These are phyloP conservation scores for Polypterus senegalus DNA, from an alignment of 2,113 vertebrate species.

Conservation along the genomic window DNA sequence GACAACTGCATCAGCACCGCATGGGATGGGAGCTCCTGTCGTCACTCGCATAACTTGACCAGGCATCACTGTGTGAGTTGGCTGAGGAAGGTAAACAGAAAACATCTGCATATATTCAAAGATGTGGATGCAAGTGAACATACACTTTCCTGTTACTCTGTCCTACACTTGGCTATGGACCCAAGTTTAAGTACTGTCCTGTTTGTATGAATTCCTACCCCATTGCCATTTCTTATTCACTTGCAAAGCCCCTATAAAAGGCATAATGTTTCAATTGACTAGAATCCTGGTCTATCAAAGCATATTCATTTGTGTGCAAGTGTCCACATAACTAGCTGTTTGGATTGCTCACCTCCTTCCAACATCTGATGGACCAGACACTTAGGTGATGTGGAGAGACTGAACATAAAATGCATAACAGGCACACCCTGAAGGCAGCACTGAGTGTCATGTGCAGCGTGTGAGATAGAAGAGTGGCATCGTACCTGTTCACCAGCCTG, in stretches of 20 bases:
- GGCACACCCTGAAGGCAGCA: too few relatives aligned
- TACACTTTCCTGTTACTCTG: background rate
- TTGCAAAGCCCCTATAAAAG: too few relatives aligned
- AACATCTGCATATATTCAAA: background rate
- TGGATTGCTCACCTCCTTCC: too few relatives aligned
- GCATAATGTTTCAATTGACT: too few relatives aligned
- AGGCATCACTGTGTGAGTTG: conserved; percentile 97
- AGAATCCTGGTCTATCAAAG: too few relatives aligned
- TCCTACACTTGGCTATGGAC: background rate
- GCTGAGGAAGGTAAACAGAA: conserved; percentile 44
- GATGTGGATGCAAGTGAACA: background rate
- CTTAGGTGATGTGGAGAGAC: conserved; percentile 7
- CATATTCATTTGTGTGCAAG: too few relatives aligned
- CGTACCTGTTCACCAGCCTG: conserved; percentile 95
- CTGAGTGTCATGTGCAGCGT: background rate
- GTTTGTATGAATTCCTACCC: too few relatives aligned
- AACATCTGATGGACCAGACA: background rate
- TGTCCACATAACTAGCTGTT: too few relatives aligned
- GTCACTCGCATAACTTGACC: conserved; percentile 98
- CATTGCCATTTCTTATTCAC: too few relatives aligned
- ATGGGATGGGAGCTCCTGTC: conserved; percentile 96
- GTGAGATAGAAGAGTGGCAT: conserved; percentile 10
- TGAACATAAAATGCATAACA: conserved; percentile 13
- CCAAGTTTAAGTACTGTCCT: too few relatives aligned
- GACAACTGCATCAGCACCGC: conserved; percentile 92